phyloP scores from a whole-genome alignment of 2,797 vertebrate genomes.

The Sebastes trivittatus region DNA sequence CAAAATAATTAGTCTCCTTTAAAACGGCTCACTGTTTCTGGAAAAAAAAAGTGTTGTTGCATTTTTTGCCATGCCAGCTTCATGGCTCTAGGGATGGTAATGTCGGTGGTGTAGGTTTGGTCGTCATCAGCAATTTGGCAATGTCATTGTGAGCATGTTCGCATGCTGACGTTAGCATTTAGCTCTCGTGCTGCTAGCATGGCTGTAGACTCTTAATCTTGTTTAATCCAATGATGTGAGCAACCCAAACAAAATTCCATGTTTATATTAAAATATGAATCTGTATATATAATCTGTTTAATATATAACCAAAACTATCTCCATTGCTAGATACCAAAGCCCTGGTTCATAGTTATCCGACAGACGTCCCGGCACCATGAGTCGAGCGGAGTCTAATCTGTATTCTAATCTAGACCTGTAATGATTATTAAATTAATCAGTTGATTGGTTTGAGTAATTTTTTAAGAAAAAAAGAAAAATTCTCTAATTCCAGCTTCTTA shows the following conservation, averaged over 20 bases:
- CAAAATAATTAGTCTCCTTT: background rate
- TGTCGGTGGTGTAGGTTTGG: background rate
- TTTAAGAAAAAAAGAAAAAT: no score
- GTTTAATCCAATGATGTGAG: no score
- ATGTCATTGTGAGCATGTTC: background rate
- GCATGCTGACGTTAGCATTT: background rate
- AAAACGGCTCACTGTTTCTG: background rate
- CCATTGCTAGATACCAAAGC: background rate
- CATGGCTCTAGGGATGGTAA: background rate
- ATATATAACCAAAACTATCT: background rate
- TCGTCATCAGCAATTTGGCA: background rate
- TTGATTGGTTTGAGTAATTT: no score
- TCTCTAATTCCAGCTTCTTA: no score
- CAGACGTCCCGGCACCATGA: accelerated
- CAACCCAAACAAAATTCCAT: no score
- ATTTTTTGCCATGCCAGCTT: background rate
- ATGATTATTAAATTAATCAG: no score
- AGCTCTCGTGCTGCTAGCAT: background rate
- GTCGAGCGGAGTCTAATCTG: no score
- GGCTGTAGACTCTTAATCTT: background rate
- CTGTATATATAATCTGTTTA: no score
- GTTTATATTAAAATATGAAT: background rate
- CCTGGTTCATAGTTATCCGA: background rate
- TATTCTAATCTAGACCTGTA: no score
- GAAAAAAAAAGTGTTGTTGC: background rate